Evolutionary conservation across 1,140 invertebrate species (phyloP), one percentile per base, ranked within the genome.

Genomic region (Trichomalopsis sarcophagae): DNA sequence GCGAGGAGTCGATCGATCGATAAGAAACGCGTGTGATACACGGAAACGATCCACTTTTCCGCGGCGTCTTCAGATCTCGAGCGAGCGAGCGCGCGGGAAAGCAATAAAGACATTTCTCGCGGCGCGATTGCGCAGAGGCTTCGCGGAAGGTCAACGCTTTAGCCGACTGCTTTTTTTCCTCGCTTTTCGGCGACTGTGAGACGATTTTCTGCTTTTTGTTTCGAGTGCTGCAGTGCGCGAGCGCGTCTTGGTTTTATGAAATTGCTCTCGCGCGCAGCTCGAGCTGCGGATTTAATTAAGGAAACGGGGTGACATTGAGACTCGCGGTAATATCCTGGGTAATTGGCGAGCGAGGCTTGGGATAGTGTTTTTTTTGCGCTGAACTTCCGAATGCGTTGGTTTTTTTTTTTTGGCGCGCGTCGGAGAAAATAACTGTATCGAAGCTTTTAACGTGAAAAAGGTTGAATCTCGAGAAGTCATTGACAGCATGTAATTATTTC

Each of bases 61-160:
- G 73, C 78, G 84, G 79, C 40, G 14, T 44, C 77, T 44, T 85
- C 73, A 81, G 80, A 85, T 82, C 79, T 78, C n/a, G 14, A 68
- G 40, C 40, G 55, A 17, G 36, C 33, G 73, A 10, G 23, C 23
- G 30, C 30, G 27, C 73, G 76, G 76, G 33, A 85, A 81, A 81
- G 84, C 73, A 81, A 85, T 85, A 76, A 81, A 85, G 84, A 81
- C 84, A 55, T 85, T 85, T 85, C 79, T 81, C 85, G 87, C 83
- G 80, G 76, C 77, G 83, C 85, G 86, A 88, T 89, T 88, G 87
- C 88, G 82, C 71, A 87, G 13, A n/a, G 74, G 82, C 85, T 82
- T 82, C 87, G 87, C 78, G 69, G 86, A 88, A 88, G 87, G 83
- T 84, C 77, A 83, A 74, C 81, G 85, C 14, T 73, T 74, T n/a